These are phyloP conservation scores for Sebastes iracundus DNA, from an alignment of 2,797 vertebrate genomes.

Conservation along the genomic window DNA sequence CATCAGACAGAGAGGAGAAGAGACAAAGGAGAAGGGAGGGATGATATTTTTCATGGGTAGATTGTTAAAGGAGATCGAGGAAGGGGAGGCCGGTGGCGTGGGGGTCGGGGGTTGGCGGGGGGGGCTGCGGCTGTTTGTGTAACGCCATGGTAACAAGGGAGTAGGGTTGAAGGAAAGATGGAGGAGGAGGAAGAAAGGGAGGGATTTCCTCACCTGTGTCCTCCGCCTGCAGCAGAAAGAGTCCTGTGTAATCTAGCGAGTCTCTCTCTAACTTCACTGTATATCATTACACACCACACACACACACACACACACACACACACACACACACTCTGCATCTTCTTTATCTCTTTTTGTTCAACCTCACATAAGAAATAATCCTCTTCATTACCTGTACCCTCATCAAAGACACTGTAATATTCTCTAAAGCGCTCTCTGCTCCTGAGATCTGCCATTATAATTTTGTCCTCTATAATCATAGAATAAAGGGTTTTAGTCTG, in stretches of 20 bases:
- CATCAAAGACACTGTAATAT: slow-evolving; percentile 44
- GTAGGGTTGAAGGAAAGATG: not conserved
- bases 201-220: slow-evolving; percentile 41
- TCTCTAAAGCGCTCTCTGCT: slow-evolving; percentile 28
- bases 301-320: not conserved
- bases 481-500: slow-evolving; percentile 40
- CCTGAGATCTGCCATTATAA: slow-evolving; percentile 48
- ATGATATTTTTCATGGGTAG: slow-evolving; percentile 49
- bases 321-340: not conserved
- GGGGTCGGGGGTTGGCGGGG: not conserved
- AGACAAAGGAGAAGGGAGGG: slow-evolving; percentile 47
- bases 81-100: not conserved
- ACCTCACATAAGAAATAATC: slow-evolving; percentile 26
- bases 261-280: slow-evolving; percentile 2
- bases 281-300: slow-evolving; percentile 12
- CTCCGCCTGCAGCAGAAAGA: slow-evolving; percentile 33
- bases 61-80: slow-evolving; percentile 47
- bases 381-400: slow-evolving; percentile 46
- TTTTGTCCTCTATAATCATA: slow-evolving; percentile 54
- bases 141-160: slow-evolving; percentile 1
- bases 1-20: slow-evolving; percentile 53
- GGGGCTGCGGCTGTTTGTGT: slow-evolving; percentile 51
- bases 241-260: slow-evolving; percentile 28
- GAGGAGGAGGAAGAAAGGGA: not conserved
- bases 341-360: not conserved